Conservation (phyloP, 2,113 vertebrate genomes). For the Ariopsis seemanni region DNA sequence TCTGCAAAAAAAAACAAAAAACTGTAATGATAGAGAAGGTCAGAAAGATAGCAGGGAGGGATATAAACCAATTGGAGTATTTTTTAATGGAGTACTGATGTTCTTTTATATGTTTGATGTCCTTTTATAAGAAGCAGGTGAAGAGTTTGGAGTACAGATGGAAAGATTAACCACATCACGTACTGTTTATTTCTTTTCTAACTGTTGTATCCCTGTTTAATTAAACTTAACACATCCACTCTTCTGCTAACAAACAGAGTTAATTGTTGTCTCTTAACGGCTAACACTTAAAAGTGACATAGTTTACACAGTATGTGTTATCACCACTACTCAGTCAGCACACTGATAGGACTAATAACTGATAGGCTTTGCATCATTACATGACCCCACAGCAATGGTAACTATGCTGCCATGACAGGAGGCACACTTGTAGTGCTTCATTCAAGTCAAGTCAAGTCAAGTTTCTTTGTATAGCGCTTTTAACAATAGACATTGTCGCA, state of each 20-base stretch:
- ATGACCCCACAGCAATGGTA: no score
- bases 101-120: no score
- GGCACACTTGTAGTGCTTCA: no score
- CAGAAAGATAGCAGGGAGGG: background rate
- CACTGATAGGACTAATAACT: background rate
- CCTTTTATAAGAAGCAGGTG: background rate
- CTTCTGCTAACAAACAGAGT: background rate
- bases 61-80: background rate
- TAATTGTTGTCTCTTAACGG: background rate
- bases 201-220: background rate
- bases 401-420: no score
- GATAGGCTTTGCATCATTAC: no score
- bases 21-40: background rate
- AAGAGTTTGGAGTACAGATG: background rate
- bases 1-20: constrained; percentile 13
- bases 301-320: background rate
- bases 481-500: no score
- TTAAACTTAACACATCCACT: background rate
- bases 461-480: no score
- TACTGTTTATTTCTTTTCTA: background rate
- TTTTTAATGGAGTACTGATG: background rate
- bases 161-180: background rate
- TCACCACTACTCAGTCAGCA: background rate
- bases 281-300: background rate
- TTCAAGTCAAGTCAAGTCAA: no score